phyloP scores from a whole-genome alignment of 2,888 invertebrate species.

The Sphinx pinastri region DNA sequence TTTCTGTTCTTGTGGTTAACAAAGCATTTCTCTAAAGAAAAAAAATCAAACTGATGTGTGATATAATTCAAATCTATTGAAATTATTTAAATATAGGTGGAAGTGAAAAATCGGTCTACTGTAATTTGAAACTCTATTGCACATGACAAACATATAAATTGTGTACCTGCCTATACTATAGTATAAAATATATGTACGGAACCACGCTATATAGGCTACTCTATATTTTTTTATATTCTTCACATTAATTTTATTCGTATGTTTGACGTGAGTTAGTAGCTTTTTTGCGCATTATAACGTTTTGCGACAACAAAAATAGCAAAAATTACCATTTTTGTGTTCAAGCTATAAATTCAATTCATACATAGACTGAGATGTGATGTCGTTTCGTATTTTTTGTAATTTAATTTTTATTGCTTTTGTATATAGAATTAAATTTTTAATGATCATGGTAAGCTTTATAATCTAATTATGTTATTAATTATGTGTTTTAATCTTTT shows the following conservation, averaged over 20 bases:
- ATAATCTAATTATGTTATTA: constrained; percentile 14
- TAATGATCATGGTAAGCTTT: constrained; percentile 1
- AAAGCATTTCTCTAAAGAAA: no score
- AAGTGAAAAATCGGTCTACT: no score
- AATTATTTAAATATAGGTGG: no score
- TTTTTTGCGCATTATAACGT: constrained; percentile 7
- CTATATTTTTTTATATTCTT: neutral
- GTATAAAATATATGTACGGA: neutral
- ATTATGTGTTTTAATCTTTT: constrained; percentile 14
- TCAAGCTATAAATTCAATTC: constrained; percentile 4
- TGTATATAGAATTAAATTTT: neutral
- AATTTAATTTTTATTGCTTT: constrained; percentile 8
- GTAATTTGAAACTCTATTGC: no score
- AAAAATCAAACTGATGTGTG: no score
- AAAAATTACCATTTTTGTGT: neutral
- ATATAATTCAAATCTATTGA: no score
- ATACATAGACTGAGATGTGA: neutral
- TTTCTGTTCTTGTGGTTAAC: no score
- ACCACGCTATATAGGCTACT: neutral
- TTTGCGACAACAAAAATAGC: neutral
- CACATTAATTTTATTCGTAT: neutral
- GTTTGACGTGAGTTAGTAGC: neutral
- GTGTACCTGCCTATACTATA: no score
- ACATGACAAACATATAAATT: no score
- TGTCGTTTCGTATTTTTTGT: constrained; percentile 3